Percentiles rank a stretch among this genome's conserved stretches.
Conservation (phyloP, 2,113 vertebrate species). For the Anolis carolinensis region DNA sequence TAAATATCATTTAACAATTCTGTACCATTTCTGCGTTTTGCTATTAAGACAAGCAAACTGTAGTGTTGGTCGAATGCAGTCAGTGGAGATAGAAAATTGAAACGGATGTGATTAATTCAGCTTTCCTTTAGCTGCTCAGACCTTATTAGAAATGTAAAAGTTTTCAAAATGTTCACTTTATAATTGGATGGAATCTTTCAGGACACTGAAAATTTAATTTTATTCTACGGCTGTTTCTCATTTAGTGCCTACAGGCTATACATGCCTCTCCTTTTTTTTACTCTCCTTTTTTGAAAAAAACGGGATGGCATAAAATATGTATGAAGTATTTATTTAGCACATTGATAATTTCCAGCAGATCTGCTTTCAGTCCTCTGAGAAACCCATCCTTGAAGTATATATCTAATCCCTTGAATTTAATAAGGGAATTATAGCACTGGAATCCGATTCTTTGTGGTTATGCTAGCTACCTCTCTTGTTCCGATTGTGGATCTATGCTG, state of each 20-base stretch:
- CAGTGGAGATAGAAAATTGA: conserved; percentile 60
- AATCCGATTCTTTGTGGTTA: conserved; percentile 45
- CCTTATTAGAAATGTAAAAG: conserved; percentile 67
- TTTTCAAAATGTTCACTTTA: conserved; percentile 70
- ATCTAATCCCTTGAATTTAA: conserved; percentile 54
- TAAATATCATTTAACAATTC: conserved; percentile 68
- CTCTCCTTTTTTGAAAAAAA: background rate
- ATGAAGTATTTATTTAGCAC: conserved; percentile 75
- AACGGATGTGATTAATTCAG: conserved; percentile 67
- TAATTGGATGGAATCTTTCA: conserved; percentile 72
- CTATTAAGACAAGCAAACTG: conserved; percentile 64
- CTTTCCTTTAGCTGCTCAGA: conserved; percentile 58
- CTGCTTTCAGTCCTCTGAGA: conserved; percentile 62
- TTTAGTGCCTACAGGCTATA: conserved; percentile 67
- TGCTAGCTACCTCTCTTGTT: background rate
- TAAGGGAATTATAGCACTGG: conserved; percentile 42
- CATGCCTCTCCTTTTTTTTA: conserved; percentile 58
- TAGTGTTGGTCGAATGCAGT: conserved; percentile 64
- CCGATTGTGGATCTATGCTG: conserved; percentile 17
- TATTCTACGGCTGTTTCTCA: conserved; percentile 68
- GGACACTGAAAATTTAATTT: conserved; percentile 76
- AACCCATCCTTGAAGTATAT: conserved; percentile 45
- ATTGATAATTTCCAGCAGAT: conserved; percentile 70
- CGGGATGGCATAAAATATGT: conserved; percentile 71
- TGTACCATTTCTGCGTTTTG: conserved; percentile 50